Conservation (phyloP, 2,888 invertebrate genomes). For the Parelbella ahira region DNA sequence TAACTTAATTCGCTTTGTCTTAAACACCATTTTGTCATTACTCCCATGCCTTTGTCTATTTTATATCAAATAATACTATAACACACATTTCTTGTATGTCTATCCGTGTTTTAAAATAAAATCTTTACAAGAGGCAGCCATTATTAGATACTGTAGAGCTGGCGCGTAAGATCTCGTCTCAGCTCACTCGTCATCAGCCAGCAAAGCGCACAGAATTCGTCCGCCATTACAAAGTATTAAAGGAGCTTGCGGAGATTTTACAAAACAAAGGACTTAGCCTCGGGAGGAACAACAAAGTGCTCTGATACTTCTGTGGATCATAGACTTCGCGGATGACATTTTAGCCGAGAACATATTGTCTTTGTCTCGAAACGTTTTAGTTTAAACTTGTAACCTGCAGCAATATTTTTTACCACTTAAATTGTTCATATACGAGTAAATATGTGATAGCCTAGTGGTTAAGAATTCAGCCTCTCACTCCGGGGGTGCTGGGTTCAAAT, state of each 20-base stretch:
- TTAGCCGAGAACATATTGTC: conserved; percentile 56
- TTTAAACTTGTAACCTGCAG: conserved; percentile 22
- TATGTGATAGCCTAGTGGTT: too few species aligned
- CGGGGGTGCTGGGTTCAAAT: too few species aligned
- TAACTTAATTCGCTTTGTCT: too few species aligned
- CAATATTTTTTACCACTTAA: too few species aligned
- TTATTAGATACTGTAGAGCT: conserved; percentile 2
- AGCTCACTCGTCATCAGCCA: conserved; percentile 43
- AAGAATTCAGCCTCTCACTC: too few species aligned
- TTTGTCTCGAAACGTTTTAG: conserved; percentile 41
- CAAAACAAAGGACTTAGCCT: conserved; percentile 69
- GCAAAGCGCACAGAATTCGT: conserved; percentile 54
- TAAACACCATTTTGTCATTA: too few species aligned
- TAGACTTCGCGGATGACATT: conserved; percentile 56
- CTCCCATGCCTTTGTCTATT: too few species aligned
- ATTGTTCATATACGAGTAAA: too few species aligned
- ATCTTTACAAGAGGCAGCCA: neutral
- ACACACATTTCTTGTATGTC: too few species aligned
- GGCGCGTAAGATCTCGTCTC: conserved; percentile 27
- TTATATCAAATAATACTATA: too few species aligned
- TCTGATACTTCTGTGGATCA: conserved; percentile 60
- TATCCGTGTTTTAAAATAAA: too few species aligned
- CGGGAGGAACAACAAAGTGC: conserved; percentile 62
- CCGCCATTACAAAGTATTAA: conserved; percentile 67
- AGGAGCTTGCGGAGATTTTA: conserved; percentile 58